These are phyloP conservation scores for Andrena camellia DNA, from an alignment of 2,888 invertebrate species.

Conservation along the genomic window DNA sequence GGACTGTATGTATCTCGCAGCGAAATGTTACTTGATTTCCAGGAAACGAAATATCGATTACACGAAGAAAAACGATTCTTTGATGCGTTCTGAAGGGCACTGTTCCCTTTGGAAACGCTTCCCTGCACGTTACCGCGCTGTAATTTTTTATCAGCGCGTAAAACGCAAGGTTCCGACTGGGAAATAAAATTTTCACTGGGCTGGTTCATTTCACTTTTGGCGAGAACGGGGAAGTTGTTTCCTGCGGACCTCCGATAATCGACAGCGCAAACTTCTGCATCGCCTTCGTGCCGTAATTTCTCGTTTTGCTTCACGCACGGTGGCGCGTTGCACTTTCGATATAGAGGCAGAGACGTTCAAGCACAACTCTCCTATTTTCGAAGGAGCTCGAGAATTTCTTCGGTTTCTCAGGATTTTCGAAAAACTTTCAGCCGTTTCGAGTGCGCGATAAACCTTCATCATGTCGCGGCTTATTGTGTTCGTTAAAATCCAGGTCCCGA, in stretches of 20 bases:
- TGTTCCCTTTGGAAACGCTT: neutral
- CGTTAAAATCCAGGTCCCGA: constrained; percentile 13
- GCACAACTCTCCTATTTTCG: constrained; percentile 6
- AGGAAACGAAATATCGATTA: neutral
- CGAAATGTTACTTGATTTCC: neutral
- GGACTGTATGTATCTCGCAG: neutral
- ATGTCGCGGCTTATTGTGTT: constrained; percentile 18
- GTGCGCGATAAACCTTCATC: neutral
- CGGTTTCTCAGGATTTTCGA: neutral
- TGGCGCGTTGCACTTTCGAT: neutral
- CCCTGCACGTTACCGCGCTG: neutral
- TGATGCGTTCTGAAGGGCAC: neutral
- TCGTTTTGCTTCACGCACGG: neutral
- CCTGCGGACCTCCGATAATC: constrained; percentile 19
- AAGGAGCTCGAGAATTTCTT: constrained; percentile 10
- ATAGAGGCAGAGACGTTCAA: neutral
- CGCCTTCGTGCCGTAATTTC: constrained; percentile 2
- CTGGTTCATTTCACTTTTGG: constrained; percentile 36
- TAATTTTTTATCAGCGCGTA: neutral
- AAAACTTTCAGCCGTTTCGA: constrained; percentile 4
- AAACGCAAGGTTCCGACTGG: neutral
- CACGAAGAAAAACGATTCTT: constrained; percentile 4
- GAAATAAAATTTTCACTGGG: constrained; percentile 6
- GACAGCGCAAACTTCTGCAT: neutral
- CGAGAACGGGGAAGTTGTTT: constrained; percentile 1